A percentile compares a stretch with the other conserved stretches of the same genome.
phyloP scores from a whole-genome alignment of 2,113 vertebrate species.

The Microtus montanus region DNA sequence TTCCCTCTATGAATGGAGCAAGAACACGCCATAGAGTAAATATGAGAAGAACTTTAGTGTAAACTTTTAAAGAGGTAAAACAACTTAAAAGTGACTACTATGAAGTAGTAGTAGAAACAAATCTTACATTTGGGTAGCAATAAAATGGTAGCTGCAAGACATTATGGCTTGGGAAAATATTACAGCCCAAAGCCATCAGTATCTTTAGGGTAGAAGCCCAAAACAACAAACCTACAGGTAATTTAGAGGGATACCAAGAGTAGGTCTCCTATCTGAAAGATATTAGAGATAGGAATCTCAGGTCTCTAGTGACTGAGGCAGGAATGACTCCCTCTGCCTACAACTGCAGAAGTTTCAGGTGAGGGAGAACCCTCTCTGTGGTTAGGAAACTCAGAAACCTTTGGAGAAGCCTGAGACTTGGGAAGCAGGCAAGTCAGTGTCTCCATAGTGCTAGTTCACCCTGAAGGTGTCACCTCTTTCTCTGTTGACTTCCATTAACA shows the following conservation, averaged over 20 bases:
- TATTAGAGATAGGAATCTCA: neutral
- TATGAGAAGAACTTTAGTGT: neutral
- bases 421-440: neutral
- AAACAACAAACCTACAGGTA: neutral
- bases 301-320: neutral
- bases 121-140: neutral
- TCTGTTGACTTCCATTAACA: neutral
- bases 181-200: neutral
- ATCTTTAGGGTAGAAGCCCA: neutral
- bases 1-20: neutral
- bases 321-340: neutral
- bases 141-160: neutral
- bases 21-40: neutral
- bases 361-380: neutral
- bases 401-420: neutral
- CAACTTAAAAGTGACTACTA: neutral
- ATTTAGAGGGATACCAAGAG: neutral
- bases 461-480: neutral
- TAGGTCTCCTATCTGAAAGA: neutral
- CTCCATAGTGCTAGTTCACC: neutral
- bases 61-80: neutral
- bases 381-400: neutral
- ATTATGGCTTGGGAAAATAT: neutral
- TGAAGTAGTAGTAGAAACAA: neutral
- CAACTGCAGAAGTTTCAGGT: neutral